Evolutionary conservation across 2,113 vertebrate genomes (phyloP).

Genomic region (Beaufortia kweichowensis): DNA sequence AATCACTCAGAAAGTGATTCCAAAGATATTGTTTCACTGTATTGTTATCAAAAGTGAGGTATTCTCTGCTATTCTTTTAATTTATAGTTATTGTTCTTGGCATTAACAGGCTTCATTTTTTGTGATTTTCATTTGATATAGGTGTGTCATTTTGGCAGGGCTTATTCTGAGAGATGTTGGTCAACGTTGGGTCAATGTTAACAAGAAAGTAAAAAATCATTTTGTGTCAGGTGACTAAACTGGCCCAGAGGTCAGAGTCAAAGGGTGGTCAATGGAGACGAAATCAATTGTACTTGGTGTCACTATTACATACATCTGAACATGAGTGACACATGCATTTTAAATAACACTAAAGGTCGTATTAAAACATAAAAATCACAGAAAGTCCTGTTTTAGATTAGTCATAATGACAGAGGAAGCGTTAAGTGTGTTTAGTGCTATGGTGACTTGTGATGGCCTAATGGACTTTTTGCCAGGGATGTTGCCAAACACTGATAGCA

Average conservation of each 20-base stretch:
- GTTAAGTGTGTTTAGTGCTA: not conserved
- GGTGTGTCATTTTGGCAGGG: too few species aligned
- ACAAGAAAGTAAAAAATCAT: constrained; percentile 31
- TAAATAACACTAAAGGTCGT: not conserved
- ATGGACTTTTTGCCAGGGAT: not conserved
- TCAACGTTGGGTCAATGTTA: constrained; percentile 49
- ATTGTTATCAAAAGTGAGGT: too few species aligned
- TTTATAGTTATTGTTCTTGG: too few species aligned
- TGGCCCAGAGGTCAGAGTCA: constrained; percentile 38
- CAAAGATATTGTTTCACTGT: too few species aligned
- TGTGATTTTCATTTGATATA: too few species aligned
- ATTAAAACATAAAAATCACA: too few species aligned
- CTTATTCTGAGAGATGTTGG: too few species aligned
- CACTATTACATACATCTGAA: constrained; percentile 25
- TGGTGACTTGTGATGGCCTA: not conserved
- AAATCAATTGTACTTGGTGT: constrained; percentile 55
- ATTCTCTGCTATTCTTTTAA: too few species aligned
- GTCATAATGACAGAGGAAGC: not conserved
- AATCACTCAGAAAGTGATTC: too few species aligned
- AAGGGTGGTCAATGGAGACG: constrained; percentile 29
- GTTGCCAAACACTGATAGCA: constrained; percentile 1
- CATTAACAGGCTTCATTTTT: too few species aligned
- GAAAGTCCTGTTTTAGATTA: not conserved
- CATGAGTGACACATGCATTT: not conserved
- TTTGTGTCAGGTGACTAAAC: constrained; percentile 37